These are phyloP conservation scores for Rotaria sp. DNA, from an alignment of 2,888 invertebrate genomes.

Conservation along the genomic window DNA sequence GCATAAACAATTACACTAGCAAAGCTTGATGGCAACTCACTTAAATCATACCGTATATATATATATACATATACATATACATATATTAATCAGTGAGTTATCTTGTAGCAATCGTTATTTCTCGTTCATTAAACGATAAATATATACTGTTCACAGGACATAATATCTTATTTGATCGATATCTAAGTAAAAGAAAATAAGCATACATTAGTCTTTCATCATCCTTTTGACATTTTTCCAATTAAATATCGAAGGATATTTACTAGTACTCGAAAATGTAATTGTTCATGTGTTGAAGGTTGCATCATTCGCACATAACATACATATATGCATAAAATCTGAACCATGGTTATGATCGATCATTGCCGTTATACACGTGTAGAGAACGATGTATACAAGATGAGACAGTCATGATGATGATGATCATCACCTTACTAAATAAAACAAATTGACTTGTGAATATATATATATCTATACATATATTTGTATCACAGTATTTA, in stretches of 20 bases:
- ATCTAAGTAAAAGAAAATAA: not conserved
- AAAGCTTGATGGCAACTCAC: not conserved
- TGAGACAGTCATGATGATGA: not conserved
- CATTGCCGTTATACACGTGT: not conserved
- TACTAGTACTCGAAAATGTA: not conserved
- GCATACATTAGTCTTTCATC: not conserved
- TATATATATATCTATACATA: not conserved
- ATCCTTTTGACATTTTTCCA: not conserved
- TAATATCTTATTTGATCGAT: not conserved
- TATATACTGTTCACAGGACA: not conserved
- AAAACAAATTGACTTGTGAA: not conserved
- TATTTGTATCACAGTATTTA: not conserved
- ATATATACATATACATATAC: not conserved
- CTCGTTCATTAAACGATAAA: not conserved
- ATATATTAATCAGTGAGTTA: not conserved
- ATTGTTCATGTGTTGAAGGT: not conserved
- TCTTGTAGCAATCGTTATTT: not conserved
- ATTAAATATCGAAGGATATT: constrained; percentile 4
- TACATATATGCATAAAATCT: not conserved
- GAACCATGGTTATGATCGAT: not conserved
- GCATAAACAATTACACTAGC: not conserved
- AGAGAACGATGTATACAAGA: not conserved
- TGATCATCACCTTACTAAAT: not conserved
- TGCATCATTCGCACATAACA: not conserved
- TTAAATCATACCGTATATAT: not conserved